Evolutionary conservation across 1,140 invertebrate genomes (phyloP), one percentile per base, ranked within the genome.

Genomic region (Sminthurides bifidus): DNA sequence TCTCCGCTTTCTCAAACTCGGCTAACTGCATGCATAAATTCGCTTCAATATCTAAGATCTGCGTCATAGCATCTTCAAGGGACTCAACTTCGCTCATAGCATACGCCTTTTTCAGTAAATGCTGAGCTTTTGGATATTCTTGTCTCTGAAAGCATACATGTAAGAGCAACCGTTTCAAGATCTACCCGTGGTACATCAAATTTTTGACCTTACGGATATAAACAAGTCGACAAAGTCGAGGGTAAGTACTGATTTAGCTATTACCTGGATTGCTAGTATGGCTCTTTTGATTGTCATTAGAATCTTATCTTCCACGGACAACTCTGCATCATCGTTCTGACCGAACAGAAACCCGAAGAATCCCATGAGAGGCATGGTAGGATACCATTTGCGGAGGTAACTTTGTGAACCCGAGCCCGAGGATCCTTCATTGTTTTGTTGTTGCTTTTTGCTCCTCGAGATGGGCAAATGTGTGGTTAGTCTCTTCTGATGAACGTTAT

Each of bases 251-350:
- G 31, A 27, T 29, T 24, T 38, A 40, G 21, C 24, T 1, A 15
- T 12, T 37, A 64, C 63, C 59, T 61, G 56, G 17, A 60, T 59
- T 10, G 56, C 52, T 17, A 64, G 23, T 26, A 64, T 61, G 5
- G 58, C 56, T 54, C 51, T 45, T 48, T 64, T 64, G 43, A 64
- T 64, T 24, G 54, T 37, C 54, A 61, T 53, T n/a, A 64, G 35
- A 3, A 61, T 52, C 44, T 55, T 33, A 41, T 64, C 63, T 52
- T 64, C 57, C 4, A 52, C 29, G 15, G 43, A 50, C 15, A 60
- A 24, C 43, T 64, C 62, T n/a, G n/a, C n/a, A n/a, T n/a, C n/a
- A 15, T 56, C 45, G 15, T 63, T 37, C 31, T 45, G 50, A 40
- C 38, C 51, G 51, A 45, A 29, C 17, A 37, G 52, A 37, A 35